A percentile compares a stretch with the other conserved stretches of the same genome.
These are phyloP conservation scores for Hermaeophaga mercurialis DNA, from an alignment of 2,888 invertebrate genomes.

Conservation along the genomic window DNA sequence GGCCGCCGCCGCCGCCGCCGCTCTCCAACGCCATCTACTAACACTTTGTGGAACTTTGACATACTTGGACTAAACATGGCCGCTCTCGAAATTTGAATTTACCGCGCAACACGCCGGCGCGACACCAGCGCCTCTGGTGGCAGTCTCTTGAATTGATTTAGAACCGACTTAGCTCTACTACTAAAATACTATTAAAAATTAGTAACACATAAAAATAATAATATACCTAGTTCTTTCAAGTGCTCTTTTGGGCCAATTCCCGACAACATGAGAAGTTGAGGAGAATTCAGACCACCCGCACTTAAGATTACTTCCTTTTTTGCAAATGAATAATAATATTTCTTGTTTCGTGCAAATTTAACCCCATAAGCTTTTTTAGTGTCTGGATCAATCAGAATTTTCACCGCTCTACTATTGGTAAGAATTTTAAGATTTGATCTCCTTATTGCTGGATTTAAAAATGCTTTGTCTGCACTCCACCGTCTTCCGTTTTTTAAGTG, in stretches of 20 bases:
- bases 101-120: no score
- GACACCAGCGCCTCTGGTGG: no score
- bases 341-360: slow-evolving; percentile 64
- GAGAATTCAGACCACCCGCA: slow-evolving; percentile 88
- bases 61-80: no score
- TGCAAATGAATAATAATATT: slow-evolving; percentile 59
- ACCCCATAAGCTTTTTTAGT: slow-evolving; percentile 72
- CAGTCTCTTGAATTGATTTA: no score
- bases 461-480: slow-evolving; percentile 70
- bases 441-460: slow-evolving; percentile 64
- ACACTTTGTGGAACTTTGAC: no score
- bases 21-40: no score
- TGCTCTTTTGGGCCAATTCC: slow-evolving; percentile 67
- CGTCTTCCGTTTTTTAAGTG: slow-evolving; percentile 65
- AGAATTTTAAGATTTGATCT: slow-evolving; percentile 72
- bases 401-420: slow-evolving; percentile 65
- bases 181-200: no score
- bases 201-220: no score
- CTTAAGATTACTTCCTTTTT: slow-evolving; percentile 82
- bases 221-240: slow-evolving; percentile 58
- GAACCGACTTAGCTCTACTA: no score
- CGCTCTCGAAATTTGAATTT: no score
- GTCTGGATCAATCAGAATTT: slow-evolving; percentile 67
- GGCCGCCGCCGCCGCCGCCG: no score
- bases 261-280: slow-evolving; percentile 88